Evolutionary conservation across 1,140 invertebrate genomes (phyloP).

Genomic region (Drosophila trapezifrons): DNA sequence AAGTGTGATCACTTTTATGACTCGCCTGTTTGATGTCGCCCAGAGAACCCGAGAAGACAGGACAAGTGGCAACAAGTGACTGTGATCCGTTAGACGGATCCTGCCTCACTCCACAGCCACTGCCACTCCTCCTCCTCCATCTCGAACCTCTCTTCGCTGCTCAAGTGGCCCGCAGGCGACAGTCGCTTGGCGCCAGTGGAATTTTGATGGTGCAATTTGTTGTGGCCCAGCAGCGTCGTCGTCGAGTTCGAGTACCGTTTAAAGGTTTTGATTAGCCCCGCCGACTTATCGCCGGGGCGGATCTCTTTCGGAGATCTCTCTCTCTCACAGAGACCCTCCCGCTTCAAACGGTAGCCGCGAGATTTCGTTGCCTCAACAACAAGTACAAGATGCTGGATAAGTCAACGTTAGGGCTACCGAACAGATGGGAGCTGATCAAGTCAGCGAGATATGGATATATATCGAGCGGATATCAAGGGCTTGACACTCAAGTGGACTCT

Average conservation of each 20-base stretch:
- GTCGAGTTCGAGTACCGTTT: constrained; percentile 61
- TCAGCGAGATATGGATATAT: constrained; percentile 4
- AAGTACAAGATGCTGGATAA: constrained; percentile 52
- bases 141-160: constrained; percentile 12
- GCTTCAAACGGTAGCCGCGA: constrained; percentile 47
- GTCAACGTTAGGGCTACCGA: constrained; percentile 30
- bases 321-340: background rate
- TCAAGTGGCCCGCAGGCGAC: constrained; percentile 72
- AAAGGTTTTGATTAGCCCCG: constrained; percentile 69
- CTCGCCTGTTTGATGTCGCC: constrained; percentile 69
- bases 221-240: constrained; percentile 32
- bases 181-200: constrained; percentile 69
- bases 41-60: constrained; percentile 30
- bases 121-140: background rate
- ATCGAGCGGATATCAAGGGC: constrained; percentile 28
- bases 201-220: constrained; percentile 67
- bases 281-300: constrained; percentile 59
- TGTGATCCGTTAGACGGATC: constrained; percentile 41
- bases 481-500: constrained; percentile 28
- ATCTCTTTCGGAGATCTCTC: constrained; percentile 51
- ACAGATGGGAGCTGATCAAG: constrained; percentile 48
- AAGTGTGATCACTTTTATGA: constrained; percentile 82
- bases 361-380: constrained; percentile 20
- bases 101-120: constrained; percentile 12
- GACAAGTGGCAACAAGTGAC: constrained; percentile 76